phyloP scores from a whole-genome alignment of 2,888 invertebrate species.

The Pandemis cinnamomeana region DNA sequence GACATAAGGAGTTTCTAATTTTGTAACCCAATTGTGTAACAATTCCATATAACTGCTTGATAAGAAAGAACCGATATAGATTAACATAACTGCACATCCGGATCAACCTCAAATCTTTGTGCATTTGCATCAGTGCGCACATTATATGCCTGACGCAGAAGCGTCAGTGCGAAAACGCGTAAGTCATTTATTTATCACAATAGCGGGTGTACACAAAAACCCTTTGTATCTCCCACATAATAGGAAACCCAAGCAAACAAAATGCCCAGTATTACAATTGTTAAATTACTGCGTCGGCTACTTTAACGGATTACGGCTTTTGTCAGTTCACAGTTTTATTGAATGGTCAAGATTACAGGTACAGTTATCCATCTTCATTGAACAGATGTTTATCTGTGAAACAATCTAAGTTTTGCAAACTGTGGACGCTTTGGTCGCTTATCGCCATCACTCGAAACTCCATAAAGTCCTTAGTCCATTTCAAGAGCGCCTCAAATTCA shows the following conservation, averaged over 20 bases:
- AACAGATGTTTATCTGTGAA: constrained; percentile 77
- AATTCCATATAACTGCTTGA: background rate
- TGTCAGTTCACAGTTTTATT: constrained; percentile 57
- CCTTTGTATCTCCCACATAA: constrained; percentile 67
- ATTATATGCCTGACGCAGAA: constrained; percentile 61
- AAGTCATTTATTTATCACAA: constrained; percentile 72
- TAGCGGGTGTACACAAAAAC: constrained; percentile 57
- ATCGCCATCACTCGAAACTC: constrained; percentile 21
- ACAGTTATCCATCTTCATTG: constrained; percentile 75
- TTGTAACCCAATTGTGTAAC: too few relatives aligned
- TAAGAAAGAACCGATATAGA: constrained; percentile 8
- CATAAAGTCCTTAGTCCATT: background rate
- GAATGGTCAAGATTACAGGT: constrained; percentile 69
- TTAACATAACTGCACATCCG: constrained; percentile 4
- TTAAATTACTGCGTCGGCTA: constrained; percentile 72
- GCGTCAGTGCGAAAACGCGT: constrained; percentile 70
- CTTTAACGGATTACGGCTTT: constrained; percentile 79
- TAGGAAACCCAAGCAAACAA: constrained; percentile 55
- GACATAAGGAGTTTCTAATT: too few relatives aligned
- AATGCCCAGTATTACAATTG: constrained; percentile 73
- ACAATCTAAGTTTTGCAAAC: constrained; percentile 77
- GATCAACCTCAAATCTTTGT: constrained; percentile 53
- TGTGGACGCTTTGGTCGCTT: constrained; percentile 54
- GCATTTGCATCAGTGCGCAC: constrained; percentile 73
- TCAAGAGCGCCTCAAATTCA: background rate